These are phyloP conservation scores for Petrocephalus zakoni DNA, from an alignment of 2,113 vertebrate genomes.

Conservation along the genomic window DNA sequence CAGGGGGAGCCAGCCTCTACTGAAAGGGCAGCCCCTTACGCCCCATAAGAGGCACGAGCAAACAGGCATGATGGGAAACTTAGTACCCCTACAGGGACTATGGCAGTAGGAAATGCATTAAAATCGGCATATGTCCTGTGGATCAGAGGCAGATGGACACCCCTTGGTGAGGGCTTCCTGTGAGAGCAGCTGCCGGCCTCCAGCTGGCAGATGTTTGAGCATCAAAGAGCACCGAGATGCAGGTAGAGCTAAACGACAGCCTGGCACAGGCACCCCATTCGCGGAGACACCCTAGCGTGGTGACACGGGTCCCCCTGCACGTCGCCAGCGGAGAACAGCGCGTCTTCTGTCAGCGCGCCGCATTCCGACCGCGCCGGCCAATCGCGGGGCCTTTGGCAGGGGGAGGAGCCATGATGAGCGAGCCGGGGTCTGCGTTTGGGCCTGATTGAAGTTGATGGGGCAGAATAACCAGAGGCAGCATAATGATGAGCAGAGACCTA, in stretches of 20 bases:
- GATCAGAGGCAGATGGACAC: not conserved
- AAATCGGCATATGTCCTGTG: not conserved
- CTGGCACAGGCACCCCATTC: not conserved
- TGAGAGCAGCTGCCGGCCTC: not conserved
- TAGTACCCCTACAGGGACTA: not conserved
- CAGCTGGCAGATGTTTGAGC: not conserved
- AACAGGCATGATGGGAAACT: not conserved
- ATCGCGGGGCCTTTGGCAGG: not conserved
- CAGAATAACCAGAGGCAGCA: constrained; percentile 14
- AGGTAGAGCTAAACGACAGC: not conserved
- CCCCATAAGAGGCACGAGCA: not conserved
- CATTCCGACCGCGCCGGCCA: not conserved
- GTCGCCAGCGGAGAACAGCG: not conserved
- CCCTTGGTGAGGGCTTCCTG: not conserved
- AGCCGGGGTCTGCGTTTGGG: not conserved
- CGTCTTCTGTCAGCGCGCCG: not conserved
- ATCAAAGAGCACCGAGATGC: not conserved
- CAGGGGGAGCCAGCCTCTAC: not conserved
- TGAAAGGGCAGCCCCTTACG: not conserved
- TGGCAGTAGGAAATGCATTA: not conserved
- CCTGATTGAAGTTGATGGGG: not conserved
- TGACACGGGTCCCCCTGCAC: not conserved
- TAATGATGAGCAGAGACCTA: not conserved
- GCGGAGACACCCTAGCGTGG: not conserved
- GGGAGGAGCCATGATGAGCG: not conserved